Conservation (phyloP, 2,797 vertebrate species). For the Aulostomus chinensis region DNA sequence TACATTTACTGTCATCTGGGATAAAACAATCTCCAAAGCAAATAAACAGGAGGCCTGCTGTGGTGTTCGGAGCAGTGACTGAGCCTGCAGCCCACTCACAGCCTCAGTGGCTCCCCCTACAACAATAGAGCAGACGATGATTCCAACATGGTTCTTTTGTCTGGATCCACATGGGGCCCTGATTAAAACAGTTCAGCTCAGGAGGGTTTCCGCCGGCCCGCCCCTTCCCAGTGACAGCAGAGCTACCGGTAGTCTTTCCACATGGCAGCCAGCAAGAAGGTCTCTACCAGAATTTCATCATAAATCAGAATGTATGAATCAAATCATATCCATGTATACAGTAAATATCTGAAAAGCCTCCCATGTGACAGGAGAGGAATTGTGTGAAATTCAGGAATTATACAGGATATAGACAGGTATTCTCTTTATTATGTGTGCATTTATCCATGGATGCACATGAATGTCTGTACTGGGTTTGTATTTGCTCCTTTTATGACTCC, state of each 20-base stretch:
- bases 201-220: slow-evolving; percentile 36
- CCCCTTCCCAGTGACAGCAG: slow-evolving; percentile 35
- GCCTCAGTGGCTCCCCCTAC: slow-evolving; percentile 70
- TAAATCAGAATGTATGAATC: neutral
- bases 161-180: slow-evolving; percentile 72
- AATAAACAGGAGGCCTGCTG: slow-evolving; percentile 65
- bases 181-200: slow-evolving; percentile 75
- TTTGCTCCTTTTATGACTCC: too few species aligned
- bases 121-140: slow-evolving; percentile 81
- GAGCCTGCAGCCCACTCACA: slow-evolving; percentile 38
- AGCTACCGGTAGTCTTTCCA: slow-evolving; percentile 51
- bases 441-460: too few species aligned
- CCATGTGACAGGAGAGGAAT: too few species aligned
- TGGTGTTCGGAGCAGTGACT: slow-evolving; percentile 38
- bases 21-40: slow-evolving; percentile 65
- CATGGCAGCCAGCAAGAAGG: slow-evolving; percentile 21
- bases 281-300: neutral
- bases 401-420: too few species aligned
- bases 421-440: too few species aligned
- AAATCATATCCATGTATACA: too few species aligned
- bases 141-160: slow-evolving; percentile 75
- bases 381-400: too few species aligned
- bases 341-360: too few species aligned
- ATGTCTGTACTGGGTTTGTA: too few species aligned
- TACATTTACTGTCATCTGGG: slow-evolving; percentile 68